These are phyloP conservation scores for Megaustenia siamemsis DNA, from an alignment of 2,888 invertebrate genomes.

Conservation along the genomic window DNA sequence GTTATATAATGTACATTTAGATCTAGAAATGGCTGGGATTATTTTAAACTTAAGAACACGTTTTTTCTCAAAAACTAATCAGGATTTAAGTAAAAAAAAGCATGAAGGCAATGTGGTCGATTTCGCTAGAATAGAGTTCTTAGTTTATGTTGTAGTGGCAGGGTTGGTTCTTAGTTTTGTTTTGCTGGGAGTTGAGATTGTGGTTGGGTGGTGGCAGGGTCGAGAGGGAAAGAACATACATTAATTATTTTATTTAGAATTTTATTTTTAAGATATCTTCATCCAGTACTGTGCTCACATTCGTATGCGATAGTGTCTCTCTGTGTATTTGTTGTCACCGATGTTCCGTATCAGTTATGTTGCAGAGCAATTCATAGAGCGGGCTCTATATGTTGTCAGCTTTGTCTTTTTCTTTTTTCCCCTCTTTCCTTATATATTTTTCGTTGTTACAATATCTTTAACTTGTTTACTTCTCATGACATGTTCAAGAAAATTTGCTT, in stretches of 20 bases:
- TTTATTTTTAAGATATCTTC: too few species aligned
- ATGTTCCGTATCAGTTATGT: too few species aligned
- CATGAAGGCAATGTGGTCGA: constrained; percentile 5
- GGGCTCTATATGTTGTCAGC: neutral
- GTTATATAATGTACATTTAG: neutral
- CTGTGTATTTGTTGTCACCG: too few species aligned
- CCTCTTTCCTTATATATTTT: neutral
- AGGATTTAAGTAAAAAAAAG: neutral
- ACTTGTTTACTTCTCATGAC: too few species aligned
- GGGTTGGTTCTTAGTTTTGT: neutral
- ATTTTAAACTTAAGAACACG: neutral
- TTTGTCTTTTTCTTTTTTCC: neutral
- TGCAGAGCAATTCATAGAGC: too few species aligned
- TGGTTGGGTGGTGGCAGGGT: neutral
- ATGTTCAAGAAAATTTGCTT: too few species aligned
- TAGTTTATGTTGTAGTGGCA: neutral
- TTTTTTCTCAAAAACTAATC: neutral
- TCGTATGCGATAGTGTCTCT: too few species aligned
- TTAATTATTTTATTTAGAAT: too few species aligned
- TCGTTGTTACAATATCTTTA: too few species aligned
- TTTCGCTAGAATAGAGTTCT: constrained; percentile 19
- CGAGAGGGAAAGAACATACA: neutral
- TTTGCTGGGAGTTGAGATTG: constrained; percentile 1
- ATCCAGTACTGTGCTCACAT: too few species aligned
- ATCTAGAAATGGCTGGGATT: constrained; percentile 26